Base-by-base conservation (phyloP, 1,140 invertebrate genomes). In the Gryllus bimaculatus region DNA sequence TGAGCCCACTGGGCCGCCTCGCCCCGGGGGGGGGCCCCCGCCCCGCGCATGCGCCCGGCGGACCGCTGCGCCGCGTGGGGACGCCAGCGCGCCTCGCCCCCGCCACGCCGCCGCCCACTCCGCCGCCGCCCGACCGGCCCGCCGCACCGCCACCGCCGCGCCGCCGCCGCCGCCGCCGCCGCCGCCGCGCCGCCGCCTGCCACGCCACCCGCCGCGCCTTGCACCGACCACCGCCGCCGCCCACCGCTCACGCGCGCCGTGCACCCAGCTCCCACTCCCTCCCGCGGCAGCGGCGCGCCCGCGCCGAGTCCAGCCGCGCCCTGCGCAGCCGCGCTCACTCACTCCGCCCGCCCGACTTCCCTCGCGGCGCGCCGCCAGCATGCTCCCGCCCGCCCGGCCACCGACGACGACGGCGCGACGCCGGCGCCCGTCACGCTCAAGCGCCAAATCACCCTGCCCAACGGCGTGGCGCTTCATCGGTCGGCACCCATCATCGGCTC, bases 381-480 rank as follows among this genome's bases (percentile, higher is more conserved):
- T 66, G 54, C 18, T 8, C 10, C 48, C 15, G 13, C n/a, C 5
- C 1, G 1, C 26, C 26, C 18, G 39, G 39, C 48, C 15, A 1
- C n/a, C 7, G 73, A 79, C 4, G 78, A 39, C 7, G 39, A 49
- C 39, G n/a, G n/a, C n/a, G n/a, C n/a, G n/a, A n/a, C n/a, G n/a
- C n/a, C n/a, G n/a, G n/a, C n/a, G n/a, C n/a, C 47, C 15, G 90
- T 92, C 79, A 89, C 90, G 81, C 85, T 95, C 79, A 93, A 95
- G 87, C 88, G 93, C 75, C 94, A 93, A 87, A 93, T 96, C 81
- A 95, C 93, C 8, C 87, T 96, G 12, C 87, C 93, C 82, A 95
- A 95, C 86, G 95, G 94, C 75, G 92, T 95, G n/a, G 92, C 91
- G n/a, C 90, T 95, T 77, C 95, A 96, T 81, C 91, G 95, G 73